Conservation (phyloP, 1,140 invertebrate species). For the Trachymyrmex septentrionalis region DNA sequence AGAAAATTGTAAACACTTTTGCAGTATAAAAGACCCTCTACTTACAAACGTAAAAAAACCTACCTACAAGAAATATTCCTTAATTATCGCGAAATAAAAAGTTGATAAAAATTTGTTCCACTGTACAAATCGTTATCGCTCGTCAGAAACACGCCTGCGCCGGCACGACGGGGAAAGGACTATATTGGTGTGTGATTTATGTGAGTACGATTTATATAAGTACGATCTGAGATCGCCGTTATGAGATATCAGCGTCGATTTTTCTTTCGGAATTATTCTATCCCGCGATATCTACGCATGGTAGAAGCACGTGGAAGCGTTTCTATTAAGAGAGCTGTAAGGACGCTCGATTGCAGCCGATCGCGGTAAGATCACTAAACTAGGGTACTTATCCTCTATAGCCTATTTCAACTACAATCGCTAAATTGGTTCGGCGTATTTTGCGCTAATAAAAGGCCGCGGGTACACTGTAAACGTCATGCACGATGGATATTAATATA, state of each 20-base stretch:
- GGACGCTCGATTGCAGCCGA: conserved; percentile 29
- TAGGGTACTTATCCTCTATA: conserved; percentile 23
- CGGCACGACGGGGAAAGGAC: neutral
- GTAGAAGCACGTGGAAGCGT: conserved; percentile 26
- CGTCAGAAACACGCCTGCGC: no score
- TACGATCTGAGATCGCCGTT: conserved; percentile 30
- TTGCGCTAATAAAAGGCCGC: neutral
- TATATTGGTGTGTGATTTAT: conserved; percentile 19
- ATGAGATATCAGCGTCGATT: conserved; percentile 30
- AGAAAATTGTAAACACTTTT: no score
- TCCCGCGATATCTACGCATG: conserved; percentile 22
- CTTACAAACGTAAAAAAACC: no score
- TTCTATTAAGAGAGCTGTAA: conserved; percentile 63
- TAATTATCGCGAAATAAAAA: no score
- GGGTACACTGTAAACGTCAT: neutral
- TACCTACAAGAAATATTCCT: no score
- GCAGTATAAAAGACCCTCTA: no score
- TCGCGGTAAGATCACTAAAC: conserved; percentile 25
- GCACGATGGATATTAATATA: neutral
- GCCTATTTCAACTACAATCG: conserved; percentile 13
- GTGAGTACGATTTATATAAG: neutral
- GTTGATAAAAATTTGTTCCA: no score
- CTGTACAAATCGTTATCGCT: no score
- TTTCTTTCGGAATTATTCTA: conserved; percentile 33
- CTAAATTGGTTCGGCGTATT: conserved; percentile 13